Evolutionary conservation across 2,888 invertebrate genomes (phyloP), one percentile per base, ranked within the genome.

Genomic region (Taenaris catops): DNA sequence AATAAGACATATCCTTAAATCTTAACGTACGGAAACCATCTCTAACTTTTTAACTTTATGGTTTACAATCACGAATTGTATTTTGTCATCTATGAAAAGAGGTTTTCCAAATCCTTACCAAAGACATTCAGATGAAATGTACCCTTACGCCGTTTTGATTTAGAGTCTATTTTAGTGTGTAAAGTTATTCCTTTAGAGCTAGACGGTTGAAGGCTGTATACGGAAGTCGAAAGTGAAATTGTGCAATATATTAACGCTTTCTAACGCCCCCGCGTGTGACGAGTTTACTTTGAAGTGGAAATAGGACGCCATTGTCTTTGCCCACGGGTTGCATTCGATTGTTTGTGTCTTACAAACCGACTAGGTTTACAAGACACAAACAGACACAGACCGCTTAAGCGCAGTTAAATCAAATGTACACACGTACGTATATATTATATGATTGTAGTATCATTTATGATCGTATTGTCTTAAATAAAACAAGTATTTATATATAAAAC

Each of bases 141-240:
- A 17, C n/a, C 5, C 23, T 31, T 31, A 31, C 4, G 6, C 1
- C 0, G 1, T 6, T n/a, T 4, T 3, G 10, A 0, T 3, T 16
- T 31, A 23, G 14, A 23, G 7, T 20, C 4, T 8, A 20, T 12
- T 14, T 29, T 29, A 8, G 28, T n/a, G 10, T 21, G 12, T 29
- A n/a, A 7, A 1, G 6, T 12, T 25, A 25, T 34, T 26, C 9
- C 21, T 4, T 16, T 10, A 20, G 5, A 4, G 11, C 8, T 20
- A 20, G 23, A 4, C 16, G 24, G 34, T 40, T 25, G 33, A 12
- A 25, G 19, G 6, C 10, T 21, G 19, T 25, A 34, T 17, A 39
- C 49, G 44, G 50, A 44, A 49, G 49, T 42, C 27, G 39, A 46
- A 38, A 53, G 44, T 46, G 46, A 50, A 50, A 50, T 50, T 52